These are phyloP conservation scores for Periplaneta americana DNA, from an alignment of 1,140 invertebrate species.

Conservation along the genomic window DNA sequence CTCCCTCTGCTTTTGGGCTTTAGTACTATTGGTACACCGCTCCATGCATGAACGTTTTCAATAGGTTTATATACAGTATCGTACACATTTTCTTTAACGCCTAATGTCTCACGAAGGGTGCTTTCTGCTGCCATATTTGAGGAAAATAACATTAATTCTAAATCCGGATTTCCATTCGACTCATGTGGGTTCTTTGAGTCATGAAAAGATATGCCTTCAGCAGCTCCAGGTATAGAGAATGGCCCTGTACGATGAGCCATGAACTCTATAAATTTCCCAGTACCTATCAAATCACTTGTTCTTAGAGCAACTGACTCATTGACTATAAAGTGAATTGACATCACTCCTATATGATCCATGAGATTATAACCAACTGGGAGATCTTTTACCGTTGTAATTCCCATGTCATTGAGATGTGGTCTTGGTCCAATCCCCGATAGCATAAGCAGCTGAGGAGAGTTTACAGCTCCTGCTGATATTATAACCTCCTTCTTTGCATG, in stretches of 20 bases:
- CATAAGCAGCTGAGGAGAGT: conserved; percentile 73
- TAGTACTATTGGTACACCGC: conserved; percentile 32
- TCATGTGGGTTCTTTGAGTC: conserved; percentile 60
- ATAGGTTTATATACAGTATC: conserved; percentile 15
- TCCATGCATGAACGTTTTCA: conserved; percentile 24
- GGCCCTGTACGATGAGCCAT: conserved; percentile 56
- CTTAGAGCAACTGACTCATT: conserved; percentile 39
- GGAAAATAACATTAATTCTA: conserved; percentile 64
- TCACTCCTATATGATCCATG: conserved; percentile 69
- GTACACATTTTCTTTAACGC: conserved; percentile 20
- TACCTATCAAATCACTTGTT: conserved; percentile 18
- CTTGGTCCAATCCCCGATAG: conserved; percentile 72
- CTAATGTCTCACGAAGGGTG: conserved; percentile 46
- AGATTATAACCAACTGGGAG: conserved; percentile 72
- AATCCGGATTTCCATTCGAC: conserved; percentile 60
- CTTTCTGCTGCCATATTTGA: conserved; percentile 42
- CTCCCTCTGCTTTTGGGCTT: conserved; percentile 39
- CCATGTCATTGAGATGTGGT: conserved; percentile 53
- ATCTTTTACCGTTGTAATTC: conserved; percentile 60
- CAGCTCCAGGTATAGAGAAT: conserved; percentile 69
- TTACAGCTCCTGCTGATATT: conserved; percentile 67
- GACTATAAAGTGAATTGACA: conserved; percentile 59
- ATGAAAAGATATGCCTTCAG: conserved; percentile 71
- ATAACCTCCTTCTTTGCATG: conserved; percentile 66
- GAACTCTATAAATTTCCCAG: conserved; percentile 38